phyloP scores from a whole-genome alignment of 2,888 invertebrate genomes.

The Invenusta paracnida region DNA sequence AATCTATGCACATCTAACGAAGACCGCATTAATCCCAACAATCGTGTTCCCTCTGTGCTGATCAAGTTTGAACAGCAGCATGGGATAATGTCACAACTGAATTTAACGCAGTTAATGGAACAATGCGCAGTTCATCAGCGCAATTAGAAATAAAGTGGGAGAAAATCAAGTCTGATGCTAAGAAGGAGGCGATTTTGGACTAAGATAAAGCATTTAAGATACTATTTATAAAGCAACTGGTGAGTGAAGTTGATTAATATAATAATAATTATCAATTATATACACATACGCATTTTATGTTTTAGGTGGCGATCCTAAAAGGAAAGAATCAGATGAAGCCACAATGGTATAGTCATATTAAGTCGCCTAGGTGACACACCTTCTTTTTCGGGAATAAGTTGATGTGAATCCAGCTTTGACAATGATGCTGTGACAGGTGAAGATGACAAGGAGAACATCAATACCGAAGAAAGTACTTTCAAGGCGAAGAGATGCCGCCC shows the following conservation, averaged over 20 bases:
- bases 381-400: not conserved
- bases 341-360: not conserved
- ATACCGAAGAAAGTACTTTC: not conserved
- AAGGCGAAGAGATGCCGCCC: not conserved
- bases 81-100: not conserved
- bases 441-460: not conserved
- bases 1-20: too few species aligned
- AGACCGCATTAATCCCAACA: too few species aligned
- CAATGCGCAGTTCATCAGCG: not conserved
- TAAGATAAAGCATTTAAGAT: not conserved
- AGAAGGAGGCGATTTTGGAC: not conserved
- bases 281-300: not conserved
- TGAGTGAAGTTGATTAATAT: not conserved
- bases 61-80: not conserved
- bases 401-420: not conserved
- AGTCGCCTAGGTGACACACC: too few species aligned
- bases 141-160: not conserved
- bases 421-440: not conserved
- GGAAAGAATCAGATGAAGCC: not conserved
- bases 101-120: not conserved
- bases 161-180: not conserved
- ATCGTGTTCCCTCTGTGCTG: too few species aligned
- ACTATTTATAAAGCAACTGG: not conserved
- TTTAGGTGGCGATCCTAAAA: not conserved
- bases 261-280: not conserved